Conservation (phyloP, 2,113 vertebrate genomes). For the Muntiacus muntjak region DNA sequence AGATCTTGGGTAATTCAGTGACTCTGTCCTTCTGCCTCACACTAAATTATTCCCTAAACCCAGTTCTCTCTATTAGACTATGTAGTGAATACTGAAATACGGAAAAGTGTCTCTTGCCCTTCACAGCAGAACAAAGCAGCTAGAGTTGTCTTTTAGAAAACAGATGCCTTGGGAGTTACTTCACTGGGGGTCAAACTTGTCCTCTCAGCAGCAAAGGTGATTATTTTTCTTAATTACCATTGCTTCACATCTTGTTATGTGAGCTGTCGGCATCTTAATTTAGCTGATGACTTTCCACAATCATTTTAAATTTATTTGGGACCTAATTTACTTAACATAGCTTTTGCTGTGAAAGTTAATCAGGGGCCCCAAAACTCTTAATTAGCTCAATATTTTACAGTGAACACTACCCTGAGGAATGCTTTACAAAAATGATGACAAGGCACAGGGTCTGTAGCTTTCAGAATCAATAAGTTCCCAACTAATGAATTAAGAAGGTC, state of each 20-base stretch:
- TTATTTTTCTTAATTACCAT: conserved; percentile 70
- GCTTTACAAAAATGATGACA: conserved; percentile 56
- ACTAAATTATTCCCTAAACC: neutral
- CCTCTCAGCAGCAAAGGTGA: conserved; percentile 58
- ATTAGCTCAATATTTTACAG: conserved; percentile 67
- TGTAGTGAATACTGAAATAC: neutral
- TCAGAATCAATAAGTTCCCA: conserved; percentile 48
- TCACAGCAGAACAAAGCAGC: neutral
- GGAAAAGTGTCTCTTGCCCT: neutral
- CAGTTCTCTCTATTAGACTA: neutral
- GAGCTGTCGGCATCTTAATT: conserved; percentile 56
- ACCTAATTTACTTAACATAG: conserved; percentile 69
- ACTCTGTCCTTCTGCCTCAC: neutral
- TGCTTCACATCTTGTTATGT: conserved; percentile 53
- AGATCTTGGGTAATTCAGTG: neutral
- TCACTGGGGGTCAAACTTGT: conserved; percentile 38
- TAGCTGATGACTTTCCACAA: conserved; percentile 56
- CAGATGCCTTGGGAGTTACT: conserved; percentile 15
- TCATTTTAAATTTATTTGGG: conserved; percentile 70
- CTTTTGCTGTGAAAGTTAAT: conserved; percentile 63
- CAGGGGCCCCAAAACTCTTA: conserved; percentile 62
- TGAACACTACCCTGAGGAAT: conserved; percentile 40
- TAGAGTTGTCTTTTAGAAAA: conserved; percentile 10
- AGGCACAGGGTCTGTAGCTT: conserved; percentile 21
- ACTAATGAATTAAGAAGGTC: conserved; percentile 53